phyloP scores from a whole-genome alignment of 1,140 invertebrate genomes.

The Portunus trituberculatus region DNA sequence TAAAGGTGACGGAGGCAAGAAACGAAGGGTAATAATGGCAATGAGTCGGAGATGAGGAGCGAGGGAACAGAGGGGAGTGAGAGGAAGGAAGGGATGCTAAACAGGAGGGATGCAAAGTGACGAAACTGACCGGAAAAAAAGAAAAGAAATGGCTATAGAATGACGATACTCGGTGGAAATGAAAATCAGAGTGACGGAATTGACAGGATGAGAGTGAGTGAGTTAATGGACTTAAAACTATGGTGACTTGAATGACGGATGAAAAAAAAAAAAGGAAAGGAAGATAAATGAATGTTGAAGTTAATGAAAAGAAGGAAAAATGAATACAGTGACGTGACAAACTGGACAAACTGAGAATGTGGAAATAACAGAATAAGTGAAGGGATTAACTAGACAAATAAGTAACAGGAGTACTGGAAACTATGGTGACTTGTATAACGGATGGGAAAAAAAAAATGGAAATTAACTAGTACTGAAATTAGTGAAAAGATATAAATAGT shows the following conservation, averaged over 20 bases:
- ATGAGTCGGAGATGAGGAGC: background rate
- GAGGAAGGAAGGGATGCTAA: background rate
- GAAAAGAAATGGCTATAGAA: background rate
- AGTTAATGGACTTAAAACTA: too few relatives aligned
- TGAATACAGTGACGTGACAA: too few relatives aligned
- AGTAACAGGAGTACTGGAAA: too few relatives aligned
- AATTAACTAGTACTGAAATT: background rate
- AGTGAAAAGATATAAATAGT: too few relatives aligned
- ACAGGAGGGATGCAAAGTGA: background rate
- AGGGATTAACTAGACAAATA: too few relatives aligned
- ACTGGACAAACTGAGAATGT: too few relatives aligned
- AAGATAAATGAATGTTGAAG: background rate
- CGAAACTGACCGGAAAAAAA: background rate
- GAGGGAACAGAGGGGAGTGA: background rate
- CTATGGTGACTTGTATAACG: background rate
- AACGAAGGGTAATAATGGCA: background rate
- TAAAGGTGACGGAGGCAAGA: constrained; percentile 7
- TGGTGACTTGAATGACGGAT: background rate
- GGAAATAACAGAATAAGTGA: too few relatives aligned
- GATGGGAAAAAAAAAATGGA: background rate
- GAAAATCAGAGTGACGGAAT: too few relatives aligned
- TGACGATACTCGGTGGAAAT: too few relatives aligned
- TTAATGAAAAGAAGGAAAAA: too few relatives aligned
- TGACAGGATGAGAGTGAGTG: too few relatives aligned
- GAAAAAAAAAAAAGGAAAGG: background rate